Percentiles rank a stretch among this genome's conserved stretches.
These are phyloP conservation scores for Nothura maculosa DNA, from an alignment of 2,797 vertebrate genomes.

Conservation along the genomic window DNA sequence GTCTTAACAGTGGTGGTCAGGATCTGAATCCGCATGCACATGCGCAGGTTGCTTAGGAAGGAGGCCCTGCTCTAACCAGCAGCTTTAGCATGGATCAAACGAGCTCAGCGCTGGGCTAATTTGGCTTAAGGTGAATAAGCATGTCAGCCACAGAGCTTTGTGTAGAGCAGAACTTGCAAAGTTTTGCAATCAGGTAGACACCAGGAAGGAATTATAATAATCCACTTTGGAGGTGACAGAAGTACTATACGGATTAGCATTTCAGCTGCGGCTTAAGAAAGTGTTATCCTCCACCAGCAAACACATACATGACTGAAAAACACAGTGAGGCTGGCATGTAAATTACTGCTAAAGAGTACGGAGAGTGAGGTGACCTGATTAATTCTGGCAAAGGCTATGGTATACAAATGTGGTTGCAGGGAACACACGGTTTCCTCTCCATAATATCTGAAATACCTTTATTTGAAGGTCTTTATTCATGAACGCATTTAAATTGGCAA, in stretches of 20 bases:
- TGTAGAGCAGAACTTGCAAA: slow-evolving; percentile 62
- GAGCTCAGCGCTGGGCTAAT: slow-evolving; percentile 62
- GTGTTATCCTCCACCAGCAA: slow-evolving; percentile 30
- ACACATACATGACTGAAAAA: slow-evolving; percentile 14
- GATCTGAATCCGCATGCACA: slow-evolving; percentile 26
- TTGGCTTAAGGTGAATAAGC: slow-evolving; percentile 63
- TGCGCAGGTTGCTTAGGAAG: background rate
- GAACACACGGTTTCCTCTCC: background rate
- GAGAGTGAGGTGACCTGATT: background rate
- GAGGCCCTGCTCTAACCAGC: slow-evolving; percentile 29
- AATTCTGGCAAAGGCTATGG: background rate
- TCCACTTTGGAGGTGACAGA: slow-evolving; percentile 57
- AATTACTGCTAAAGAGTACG: background rate
- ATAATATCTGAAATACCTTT: background rate
- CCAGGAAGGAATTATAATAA: slow-evolving; percentile 69
- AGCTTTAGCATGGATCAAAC: slow-evolving; percentile 61
- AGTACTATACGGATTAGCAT: slow-evolving; percentile 52
- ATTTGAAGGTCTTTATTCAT: background rate
- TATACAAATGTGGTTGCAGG: background rate
- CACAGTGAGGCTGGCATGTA: background rate
- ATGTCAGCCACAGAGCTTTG: slow-evolving; percentile 33
- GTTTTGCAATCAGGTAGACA: slow-evolving; percentile 62
- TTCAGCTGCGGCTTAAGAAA: slow-evolving; percentile 43
- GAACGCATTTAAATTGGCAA: background rate
- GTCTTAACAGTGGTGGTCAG: slow-evolving; percentile 18